Percentiles rank a stretch among this genome's conserved stretches.
phyloP scores from a whole-genome alignment of 2,888 invertebrate genomes.

The Mantis religiosa region DNA sequence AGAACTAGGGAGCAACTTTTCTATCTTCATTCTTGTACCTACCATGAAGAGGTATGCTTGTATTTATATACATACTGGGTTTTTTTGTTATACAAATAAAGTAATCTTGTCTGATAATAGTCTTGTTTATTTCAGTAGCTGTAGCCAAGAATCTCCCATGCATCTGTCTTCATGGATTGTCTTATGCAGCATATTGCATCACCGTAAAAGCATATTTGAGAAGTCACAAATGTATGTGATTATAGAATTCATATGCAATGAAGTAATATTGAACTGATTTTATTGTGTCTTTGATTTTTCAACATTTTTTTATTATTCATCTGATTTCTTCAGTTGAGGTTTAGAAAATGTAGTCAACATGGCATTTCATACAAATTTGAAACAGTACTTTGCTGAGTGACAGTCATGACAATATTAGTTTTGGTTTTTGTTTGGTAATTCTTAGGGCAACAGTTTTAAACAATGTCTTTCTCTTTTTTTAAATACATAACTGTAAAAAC shows the following conservation, averaged over 20 bases:
- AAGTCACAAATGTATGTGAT: constrained; percentile 7
- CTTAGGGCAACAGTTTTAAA: background rate
- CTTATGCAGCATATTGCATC: constrained; percentile 8
- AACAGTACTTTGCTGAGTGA: background rate
- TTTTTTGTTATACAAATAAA: background rate
- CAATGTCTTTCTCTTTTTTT: background rate
- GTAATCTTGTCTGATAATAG: background rate
- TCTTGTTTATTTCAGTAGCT: constrained; percentile 23
- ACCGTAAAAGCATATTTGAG: constrained; percentile 7
- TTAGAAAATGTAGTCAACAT: background rate
- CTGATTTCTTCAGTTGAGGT: background rate
- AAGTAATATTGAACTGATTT: background rate
- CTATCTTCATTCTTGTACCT: background rate
- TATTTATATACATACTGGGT: background rate
- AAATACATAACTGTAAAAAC: background rate
- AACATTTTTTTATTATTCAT: background rate
- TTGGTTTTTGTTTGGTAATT: background rate
- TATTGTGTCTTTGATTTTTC: background rate
- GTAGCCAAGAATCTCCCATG: constrained; percentile 20
- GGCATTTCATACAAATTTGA: background rate
- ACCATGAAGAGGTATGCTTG: constrained; percentile 23
- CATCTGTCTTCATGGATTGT: constrained; percentile 20
- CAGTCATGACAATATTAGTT: background rate
- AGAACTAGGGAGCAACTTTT: background rate
- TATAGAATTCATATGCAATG: background rate